Evolutionary conservation across 53 echinoderm and acorn worm genomes (phyloP).

Genomic region (Apostichopus leukothele): DNA sequence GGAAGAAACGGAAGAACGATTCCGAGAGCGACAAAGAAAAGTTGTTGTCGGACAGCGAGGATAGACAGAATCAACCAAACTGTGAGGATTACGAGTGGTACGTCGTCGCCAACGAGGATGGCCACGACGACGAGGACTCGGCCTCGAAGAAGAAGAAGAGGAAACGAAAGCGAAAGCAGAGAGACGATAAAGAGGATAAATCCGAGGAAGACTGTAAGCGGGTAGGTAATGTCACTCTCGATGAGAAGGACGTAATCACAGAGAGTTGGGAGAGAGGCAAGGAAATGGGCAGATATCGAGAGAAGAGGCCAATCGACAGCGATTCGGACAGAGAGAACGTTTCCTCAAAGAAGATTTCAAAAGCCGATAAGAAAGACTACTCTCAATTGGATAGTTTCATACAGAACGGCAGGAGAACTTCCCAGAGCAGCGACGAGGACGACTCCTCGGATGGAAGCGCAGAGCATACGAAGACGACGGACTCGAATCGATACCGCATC

Average conservation of each 20-base stretch:
- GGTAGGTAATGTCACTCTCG: background rate
- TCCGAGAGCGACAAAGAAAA: background rate
- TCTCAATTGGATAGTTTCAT: background rate
- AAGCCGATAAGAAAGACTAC: background rate
- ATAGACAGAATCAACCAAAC: conserved; percentile 22
- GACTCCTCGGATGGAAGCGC: conserved; percentile 42
- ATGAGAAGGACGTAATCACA: background rate
- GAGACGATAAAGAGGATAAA: conserved; percentile 6
- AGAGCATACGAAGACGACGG: background rate
- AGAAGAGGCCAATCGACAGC: conserved; percentile 41
- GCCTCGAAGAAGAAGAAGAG: conserved; percentile 66
- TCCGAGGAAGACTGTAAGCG: conserved; percentile 15
- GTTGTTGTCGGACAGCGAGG: background rate
- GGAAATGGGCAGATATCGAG: conserved; percentile 54
- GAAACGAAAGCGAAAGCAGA: conserved; percentile 56
- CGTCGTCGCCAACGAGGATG: background rate
- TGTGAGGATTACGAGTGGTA: conserved; percentile 36
- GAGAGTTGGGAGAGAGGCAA: conserved; percentile 59
- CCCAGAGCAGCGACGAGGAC: conserved; percentile 45
- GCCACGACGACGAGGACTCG: background rate
- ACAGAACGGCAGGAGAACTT: background rate
- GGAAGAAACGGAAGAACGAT: conserved; percentile 8
- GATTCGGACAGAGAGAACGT: conserved; percentile 55
- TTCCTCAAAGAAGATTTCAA: background rate
- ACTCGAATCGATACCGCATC: conserved; percentile 20